Evolutionary conservation across 1,140 invertebrate genomes (phyloP).

Genomic region (Lasaia peninsularis): DNA sequence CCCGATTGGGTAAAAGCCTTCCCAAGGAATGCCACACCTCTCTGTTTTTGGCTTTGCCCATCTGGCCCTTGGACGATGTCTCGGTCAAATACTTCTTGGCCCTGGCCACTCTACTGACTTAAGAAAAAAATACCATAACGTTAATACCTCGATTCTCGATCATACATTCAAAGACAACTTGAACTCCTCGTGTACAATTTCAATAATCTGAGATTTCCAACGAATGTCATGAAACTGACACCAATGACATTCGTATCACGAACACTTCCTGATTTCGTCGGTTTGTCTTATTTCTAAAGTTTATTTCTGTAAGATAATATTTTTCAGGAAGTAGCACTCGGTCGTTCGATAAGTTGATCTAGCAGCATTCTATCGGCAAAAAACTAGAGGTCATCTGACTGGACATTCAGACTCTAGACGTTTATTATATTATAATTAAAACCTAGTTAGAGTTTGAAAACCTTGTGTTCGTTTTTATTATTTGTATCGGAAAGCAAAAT

Average conservation of each 20-base stretch:
- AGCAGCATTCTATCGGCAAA: not conserved
- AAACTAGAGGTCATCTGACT: not conserved
- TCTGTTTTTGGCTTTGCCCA: no score
- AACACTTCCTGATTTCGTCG: slow-evolving; percentile 22
- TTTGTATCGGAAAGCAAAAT: no score
- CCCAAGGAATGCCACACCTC: no score
- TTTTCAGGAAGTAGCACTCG: not conserved
- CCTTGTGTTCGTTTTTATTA: no score
- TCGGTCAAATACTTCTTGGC: no score
- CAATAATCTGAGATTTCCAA: slow-evolving; percentile 14
- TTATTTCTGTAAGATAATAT: slow-evolving; percentile 2
- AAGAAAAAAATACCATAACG: no score
- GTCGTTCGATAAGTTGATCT: not conserved
- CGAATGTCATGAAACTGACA: slow-evolving; percentile 20
- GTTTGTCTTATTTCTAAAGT: not conserved
- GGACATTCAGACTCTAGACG: no score
- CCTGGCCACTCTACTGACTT: no score
- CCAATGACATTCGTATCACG: slow-evolving; percentile 22
- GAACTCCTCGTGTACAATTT: slow-evolving; percentile 18
- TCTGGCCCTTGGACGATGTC: no score
- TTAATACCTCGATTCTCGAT: not conserved
- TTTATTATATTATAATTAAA: no score
- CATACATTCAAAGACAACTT: not conserved
- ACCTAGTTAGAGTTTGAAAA: no score
- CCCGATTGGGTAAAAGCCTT: no score